Conservation (phyloP, 2,888 invertebrate genomes). For the Anorthoa munda region DNA sequence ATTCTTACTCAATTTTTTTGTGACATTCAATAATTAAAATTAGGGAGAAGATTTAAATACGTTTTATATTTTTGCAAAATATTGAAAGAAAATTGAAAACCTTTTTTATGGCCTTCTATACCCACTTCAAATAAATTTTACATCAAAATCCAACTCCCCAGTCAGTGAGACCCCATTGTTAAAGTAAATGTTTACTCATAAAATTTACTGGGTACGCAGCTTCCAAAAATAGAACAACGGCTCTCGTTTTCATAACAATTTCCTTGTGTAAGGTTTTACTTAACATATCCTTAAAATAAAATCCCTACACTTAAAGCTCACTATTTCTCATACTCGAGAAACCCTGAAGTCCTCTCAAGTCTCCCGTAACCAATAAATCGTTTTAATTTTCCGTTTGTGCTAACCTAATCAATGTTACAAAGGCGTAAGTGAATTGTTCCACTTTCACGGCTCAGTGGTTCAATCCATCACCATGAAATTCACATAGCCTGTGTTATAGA, state of each 20-base stretch:
- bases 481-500: neutral
- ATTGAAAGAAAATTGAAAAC: too few relatives aligned
- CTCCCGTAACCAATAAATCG: conserved; percentile 35
- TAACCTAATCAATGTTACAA: conserved; percentile 19
- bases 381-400: conserved; percentile 38
- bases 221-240: neutral
- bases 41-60: neutral
- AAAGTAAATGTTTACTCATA: neutral
- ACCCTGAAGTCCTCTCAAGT: conserved; percentile 16
- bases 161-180: neutral
- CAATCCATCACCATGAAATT: conserved; percentile 39
- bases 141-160: neutral
- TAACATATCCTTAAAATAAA: conserved; percentile 1
- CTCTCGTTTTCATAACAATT: neutral
- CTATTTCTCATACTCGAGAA: conserved; percentile 19
- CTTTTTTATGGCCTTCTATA: too few relatives aligned
- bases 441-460: conserved; percentile 56
- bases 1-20: neutral
- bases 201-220: neutral
- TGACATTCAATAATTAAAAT: neutral
- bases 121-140: neutral
- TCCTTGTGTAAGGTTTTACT: neutral
- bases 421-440: conserved; percentile 62
- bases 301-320: neutral
- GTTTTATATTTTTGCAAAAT: too few relatives aligned